Evolutionary conservation across 2,113 vertebrate genomes (phyloP), one percentile per base, ranked within the genome.

Genomic region (Pachypanchax playfairii): DNA sequence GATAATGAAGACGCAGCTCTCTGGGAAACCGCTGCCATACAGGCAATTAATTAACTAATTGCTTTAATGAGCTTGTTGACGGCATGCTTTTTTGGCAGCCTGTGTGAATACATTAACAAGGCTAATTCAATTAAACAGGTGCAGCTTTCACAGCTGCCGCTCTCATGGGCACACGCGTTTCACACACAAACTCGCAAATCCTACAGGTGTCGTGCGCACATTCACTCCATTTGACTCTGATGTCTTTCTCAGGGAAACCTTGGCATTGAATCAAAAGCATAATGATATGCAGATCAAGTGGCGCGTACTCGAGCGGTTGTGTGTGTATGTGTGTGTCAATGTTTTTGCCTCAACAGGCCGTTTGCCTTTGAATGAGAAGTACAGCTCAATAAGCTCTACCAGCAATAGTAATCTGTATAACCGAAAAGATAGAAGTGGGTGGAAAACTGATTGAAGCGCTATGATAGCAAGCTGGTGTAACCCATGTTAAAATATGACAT

Each of bases 41-140:
- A 92, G 87, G 87, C 90, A 91, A 92, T 92, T 92, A 89, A 93
- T 92, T 92, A 93, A 90, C 90, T 91, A 92, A 93, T 93, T 92
- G 89, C 64, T 89, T 88, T 92, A 93, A 93, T 88, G 85, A 92
- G 88, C 90, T 91, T 86, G 82, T 91, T 92, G 90, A 91, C 83
- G 85, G 82, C 78, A 61, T 49, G 76, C 77, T 85, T 87, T 87
- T 91, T 91, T 92, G 92, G 92, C 90, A 91, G 87, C 79, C 39
- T 59, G 86, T 80, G 75, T 87, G 88, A 93, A 92, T 92, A 91
- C 87, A 92, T 92, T 92, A 92, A 85, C 80, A 6, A 26, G 73
- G 88, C 86, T 92, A 93, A 93, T 92, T 92, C 84, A 93, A 92
- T 93, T 91, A 92, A 90, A 84, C 91, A 90, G 90, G 90, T 91